A percentile compares a stretch with the other conserved stretches of the same genome.
These are phyloP conservation scores for Tortricodes alternella DNA, from an alignment of 2,888 invertebrate genomes.

Conservation along the genomic window DNA sequence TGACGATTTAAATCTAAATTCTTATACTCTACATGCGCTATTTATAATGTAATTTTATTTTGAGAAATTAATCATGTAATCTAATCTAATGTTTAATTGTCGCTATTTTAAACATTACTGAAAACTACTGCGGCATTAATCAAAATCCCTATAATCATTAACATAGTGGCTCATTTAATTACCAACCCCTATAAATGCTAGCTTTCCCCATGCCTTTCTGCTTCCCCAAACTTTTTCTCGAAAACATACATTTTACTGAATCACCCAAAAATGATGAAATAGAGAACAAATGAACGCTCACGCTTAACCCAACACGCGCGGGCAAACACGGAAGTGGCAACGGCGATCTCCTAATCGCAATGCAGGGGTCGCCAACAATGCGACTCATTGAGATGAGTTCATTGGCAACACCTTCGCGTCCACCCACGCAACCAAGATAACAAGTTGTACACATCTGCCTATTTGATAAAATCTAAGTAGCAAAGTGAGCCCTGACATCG, in stretches of 20 bases:
- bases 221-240: too few species aligned
- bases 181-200: neutral
- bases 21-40: too few species aligned
- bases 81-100: too few species aligned
- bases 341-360: constrained; percentile 56
- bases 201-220: neutral
- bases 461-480: constrained; percentile 59
- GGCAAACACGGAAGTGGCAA: constrained; percentile 72
- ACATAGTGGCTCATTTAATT: constrained; percentile 22
- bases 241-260: too few species aligned
- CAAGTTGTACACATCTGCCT: constrained; percentile 78
- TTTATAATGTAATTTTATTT: too few species aligned
- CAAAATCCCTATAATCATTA: constrained; percentile 46
- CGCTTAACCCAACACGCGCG: constrained; percentile 36
- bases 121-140: constrained; percentile 55
- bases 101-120: too few species aligned
- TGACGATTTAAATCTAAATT: too few species aligned
- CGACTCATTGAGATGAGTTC: constrained; percentile 69
- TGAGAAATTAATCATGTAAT: too few species aligned
- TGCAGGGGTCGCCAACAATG: constrained; percentile 72
- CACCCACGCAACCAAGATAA: constrained; percentile 78
- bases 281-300: constrained; percentile 6
- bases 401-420: constrained; percentile 66
- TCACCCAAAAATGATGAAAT: neutral
- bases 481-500: constrained; percentile 36